Evolutionary conservation across 2,797 vertebrate species (phyloP).

Genomic region (Gambelia wislizenii): DNA sequence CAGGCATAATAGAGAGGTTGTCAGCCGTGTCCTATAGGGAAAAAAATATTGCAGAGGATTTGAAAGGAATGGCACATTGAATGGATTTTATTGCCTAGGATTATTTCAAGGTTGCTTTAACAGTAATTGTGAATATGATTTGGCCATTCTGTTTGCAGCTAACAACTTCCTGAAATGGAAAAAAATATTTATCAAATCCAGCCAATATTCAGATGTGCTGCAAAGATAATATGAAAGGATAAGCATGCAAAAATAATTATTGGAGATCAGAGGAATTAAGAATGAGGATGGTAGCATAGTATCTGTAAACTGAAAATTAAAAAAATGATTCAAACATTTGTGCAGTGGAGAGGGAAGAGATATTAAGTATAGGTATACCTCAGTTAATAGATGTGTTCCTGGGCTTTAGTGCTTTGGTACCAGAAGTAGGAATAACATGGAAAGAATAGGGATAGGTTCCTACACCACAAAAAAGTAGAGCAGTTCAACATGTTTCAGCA

Average conservation of each 20-base stretch:
- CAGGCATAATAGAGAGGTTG: neutral
- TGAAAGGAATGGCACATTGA: slow-evolving; percentile 1
- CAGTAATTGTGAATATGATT: neutral
- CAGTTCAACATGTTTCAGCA: no score
- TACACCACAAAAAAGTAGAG: no score
- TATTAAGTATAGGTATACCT: neutral
- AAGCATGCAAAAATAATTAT: neutral
- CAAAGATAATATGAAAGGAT: neutral
- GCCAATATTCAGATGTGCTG: neutral
- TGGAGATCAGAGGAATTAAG: neutral
- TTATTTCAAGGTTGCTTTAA: neutral
- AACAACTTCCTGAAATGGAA: neutral
- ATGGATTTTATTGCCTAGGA: neutral
- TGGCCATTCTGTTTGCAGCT: neutral
- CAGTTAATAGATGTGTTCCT: neutral
- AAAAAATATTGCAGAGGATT: neutral
- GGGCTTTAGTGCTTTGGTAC: no score
- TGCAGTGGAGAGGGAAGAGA: neutral
- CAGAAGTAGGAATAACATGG: no score
- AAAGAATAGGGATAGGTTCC: no score
- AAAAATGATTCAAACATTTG: neutral
- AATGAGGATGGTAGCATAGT: neutral
- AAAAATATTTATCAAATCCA: neutral
- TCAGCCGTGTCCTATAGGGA: neutral
- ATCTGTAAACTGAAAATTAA: neutral